Conservation (phyloP, 2,113 vertebrate species). For the Mus pahari region DNA sequence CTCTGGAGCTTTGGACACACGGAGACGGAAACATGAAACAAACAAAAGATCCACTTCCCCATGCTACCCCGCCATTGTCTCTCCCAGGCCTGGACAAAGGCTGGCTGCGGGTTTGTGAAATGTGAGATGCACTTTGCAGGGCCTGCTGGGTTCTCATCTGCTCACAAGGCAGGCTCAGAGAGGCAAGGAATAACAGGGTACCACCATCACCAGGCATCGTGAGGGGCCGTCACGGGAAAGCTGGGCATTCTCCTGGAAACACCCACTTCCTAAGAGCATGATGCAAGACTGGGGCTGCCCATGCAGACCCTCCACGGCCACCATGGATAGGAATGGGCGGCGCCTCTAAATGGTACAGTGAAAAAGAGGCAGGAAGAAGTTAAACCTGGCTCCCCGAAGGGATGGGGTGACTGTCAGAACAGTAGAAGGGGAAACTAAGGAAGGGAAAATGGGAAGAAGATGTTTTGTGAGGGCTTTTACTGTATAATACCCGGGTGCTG, state of each 20-base stretch:
- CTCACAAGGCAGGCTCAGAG: not conserved
- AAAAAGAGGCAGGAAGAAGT: not conserved
- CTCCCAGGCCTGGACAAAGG: not conserved
- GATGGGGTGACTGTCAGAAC: not conserved
- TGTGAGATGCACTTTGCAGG: not conserved
- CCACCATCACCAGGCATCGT: not conserved
- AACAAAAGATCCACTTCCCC: not conserved
- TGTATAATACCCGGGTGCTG: not conserved
- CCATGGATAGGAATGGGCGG: not conserved
- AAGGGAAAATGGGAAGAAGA: not conserved
- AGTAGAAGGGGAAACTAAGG: not conserved
- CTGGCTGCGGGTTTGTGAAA: not conserved
- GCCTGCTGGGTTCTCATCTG: conserved; percentile 1
- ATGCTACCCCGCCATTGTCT: not conserved
- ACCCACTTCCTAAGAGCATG: not conserved
- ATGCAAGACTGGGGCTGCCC: too few relatives aligned
- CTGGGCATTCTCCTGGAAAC: not conserved
- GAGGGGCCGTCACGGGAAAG: not conserved
- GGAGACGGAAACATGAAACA: not conserved
- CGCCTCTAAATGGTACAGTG: not conserved
- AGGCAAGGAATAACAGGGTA: not conserved
- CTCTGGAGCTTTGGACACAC: conserved; percentile 47
- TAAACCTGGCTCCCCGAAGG: not conserved
- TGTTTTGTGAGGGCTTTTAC: not conserved
- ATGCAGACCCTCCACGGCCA: not conserved